phyloP scores from a whole-genome alignment of 1,140 invertebrate species.

The Chrysomallon squamiferum region DNA sequence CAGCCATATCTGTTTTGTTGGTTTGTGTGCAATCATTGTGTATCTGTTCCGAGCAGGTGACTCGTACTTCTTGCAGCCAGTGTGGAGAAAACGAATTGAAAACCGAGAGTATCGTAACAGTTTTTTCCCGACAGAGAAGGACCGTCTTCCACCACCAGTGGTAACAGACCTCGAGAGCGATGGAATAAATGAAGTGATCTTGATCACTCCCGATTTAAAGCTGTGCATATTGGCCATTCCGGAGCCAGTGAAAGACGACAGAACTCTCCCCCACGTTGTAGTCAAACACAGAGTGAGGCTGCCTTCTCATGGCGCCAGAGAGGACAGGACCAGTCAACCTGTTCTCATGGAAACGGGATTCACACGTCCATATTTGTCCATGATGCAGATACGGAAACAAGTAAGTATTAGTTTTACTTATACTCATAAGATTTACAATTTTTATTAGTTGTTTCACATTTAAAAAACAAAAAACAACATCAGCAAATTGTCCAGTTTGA shows the following conservation, averaged over 20 bases:
- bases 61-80: constrained; percentile 43
- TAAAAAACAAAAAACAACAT: too few relatives aligned
- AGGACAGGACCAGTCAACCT: constrained; percentile 29
- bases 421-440: too few relatives aligned
- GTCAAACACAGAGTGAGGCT: constrained; percentile 39
- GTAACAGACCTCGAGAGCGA: constrained; percentile 54
- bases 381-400: constrained; percentile 54
- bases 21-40: constrained; percentile 42
- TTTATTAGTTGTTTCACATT: too few relatives aligned
- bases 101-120: constrained; percentile 39
- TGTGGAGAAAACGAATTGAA: constrained; percentile 48
- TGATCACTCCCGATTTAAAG: constrained; percentile 44
- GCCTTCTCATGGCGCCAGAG: constrained; percentile 16
- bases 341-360: constrained; percentile 48
- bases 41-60: constrained; percentile 50
- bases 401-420: constrained; percentile 25
- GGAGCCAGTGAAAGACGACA: constrained; percentile 29
- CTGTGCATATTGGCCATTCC: constrained; percentile 41
- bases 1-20: constrained; percentile 26
- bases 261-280: constrained; percentile 44
- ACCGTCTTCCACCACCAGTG: constrained; percentile 40
- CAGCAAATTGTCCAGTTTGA: too few relatives aligned
- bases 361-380: constrained; percentile 36
- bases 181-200: constrained; percentile 50
- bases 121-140: constrained; percentile 38